Evolutionary conservation across 2,113 vertebrate genomes (phyloP).

Genomic region (Balaeniceps rex): DNA sequence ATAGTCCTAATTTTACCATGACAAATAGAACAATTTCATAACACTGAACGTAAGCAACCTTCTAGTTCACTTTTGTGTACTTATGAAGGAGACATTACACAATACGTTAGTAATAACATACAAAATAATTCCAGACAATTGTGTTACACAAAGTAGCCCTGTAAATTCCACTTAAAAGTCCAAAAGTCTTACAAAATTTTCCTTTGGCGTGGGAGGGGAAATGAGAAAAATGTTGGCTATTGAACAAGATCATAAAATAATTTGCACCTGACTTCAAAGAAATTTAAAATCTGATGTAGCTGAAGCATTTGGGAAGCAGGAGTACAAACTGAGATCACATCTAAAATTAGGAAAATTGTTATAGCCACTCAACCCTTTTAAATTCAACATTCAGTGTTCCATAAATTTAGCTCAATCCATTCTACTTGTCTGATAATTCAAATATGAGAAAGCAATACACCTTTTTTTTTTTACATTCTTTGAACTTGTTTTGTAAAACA

Average conservation of each 20-base stretch:
- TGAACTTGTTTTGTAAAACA: not conserved
- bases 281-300: not conserved
- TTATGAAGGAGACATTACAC: not conserved
- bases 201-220: not conserved
- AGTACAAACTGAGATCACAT: not conserved
- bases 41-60: not conserved
- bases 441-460: not conserved
- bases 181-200: not conserved
- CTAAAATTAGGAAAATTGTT: not conserved
- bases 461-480: not conserved
- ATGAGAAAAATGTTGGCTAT: not conserved
- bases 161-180: not conserved
- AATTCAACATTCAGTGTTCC: not conserved
- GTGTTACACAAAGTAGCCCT: not conserved
- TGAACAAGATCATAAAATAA: not conserved
- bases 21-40: not conserved
- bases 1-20: not conserved
- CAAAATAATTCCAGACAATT: not conserved
- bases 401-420: not conserved
- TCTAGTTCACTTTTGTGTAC: not conserved
- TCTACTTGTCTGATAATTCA: not conserved
- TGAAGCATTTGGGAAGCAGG: not conserved
- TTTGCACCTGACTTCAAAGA: conserved; percentile 8
- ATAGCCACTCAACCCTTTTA: not conserved
- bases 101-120: not conserved